Conservation (phyloP, 2,797 vertebrate species). For the Platyrinchus mystaceus region DNA sequence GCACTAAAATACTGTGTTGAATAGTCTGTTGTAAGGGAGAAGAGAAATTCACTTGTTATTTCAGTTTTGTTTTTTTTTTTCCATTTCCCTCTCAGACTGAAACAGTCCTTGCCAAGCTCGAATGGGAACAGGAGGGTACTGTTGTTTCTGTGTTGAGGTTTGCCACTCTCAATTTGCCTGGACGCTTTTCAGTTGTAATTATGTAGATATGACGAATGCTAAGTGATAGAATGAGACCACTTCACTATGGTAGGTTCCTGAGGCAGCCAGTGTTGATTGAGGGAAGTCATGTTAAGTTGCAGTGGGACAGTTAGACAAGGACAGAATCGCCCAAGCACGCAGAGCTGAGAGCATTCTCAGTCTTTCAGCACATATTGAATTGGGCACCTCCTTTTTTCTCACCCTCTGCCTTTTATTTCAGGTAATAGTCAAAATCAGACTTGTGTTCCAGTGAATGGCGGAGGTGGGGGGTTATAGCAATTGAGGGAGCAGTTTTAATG, state of each 20-base stretch:
- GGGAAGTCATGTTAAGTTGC: neutral
- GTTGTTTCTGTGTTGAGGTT: neutral
- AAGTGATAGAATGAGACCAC: conserved; percentile 49
- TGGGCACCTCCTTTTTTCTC: neutral
- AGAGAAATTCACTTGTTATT: neutral
- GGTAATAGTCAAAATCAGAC: neutral
- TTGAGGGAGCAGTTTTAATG: neutral
- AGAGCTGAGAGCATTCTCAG: neutral
- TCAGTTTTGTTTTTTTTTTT: neutral
- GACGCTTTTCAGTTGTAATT: neutral
- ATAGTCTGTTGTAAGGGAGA: neutral
- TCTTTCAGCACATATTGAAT: neutral
- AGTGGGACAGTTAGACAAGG: neutral
- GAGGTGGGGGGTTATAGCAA: neutral
- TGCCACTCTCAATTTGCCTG: neutral
- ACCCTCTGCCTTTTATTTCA: neutral
- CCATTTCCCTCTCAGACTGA: neutral
- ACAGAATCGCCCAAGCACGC: neutral
- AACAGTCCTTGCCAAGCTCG: neutral
- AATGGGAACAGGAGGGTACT: neutral
- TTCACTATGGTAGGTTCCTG: neutral
- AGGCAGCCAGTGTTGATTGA: neutral
- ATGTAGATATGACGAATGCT: neutral
- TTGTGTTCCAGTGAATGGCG: neutral
- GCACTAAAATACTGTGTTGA: neutral